Base-by-base conservation (phyloP, 2,797 vertebrate species). In the Falco naumanni region DNA sequence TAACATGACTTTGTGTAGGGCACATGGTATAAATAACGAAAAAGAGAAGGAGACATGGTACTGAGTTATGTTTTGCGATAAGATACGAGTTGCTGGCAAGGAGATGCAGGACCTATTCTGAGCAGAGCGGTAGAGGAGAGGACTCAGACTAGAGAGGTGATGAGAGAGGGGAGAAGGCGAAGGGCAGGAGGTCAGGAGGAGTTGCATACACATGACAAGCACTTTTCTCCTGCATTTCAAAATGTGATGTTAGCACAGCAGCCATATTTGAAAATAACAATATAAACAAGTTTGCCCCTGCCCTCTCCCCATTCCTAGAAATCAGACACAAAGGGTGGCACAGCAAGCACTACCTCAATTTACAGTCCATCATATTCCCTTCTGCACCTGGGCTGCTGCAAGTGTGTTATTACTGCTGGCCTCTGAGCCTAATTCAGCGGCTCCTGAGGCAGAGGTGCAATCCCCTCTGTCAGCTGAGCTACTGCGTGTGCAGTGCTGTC, bases 61-160 rank as follows among this genome's bases (percentile, higher is more conserved):
- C 82, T 79, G 87, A 96, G 82, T 93, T 76, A 60, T 31, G 41
- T 85, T 96, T 86, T 81, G 92, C 82, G 84, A 94, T 88, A 78
- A 92, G 84, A 76, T 33, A 81, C 0, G 13, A 74, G 89, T 12
- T 88, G 31, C 76, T 78, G 84, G 65, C 76, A 93, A 78, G 66
- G 51, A 84, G 20, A 60, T 37, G 21, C 43, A 68, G 71, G 70
- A 63, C 65, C 28, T 92, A 72, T 84, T 95, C 82, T 72, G 60
- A 92, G 82, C 60, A 71, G 56, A 72, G 29, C 39, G 72, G 69
- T 75, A 75, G 45, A 82, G 29, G 34, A 84, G 72, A 48, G 50
- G 21, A 41, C 64, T 89, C 29, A n/a, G 53, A 77, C 2, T 5
- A 76, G 48, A 74, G 33, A 61, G 21, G 33, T 66, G 51, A 63